Base-by-base conservation (phyloP, 2,888 invertebrate species). In the Microctonus brassicae region DNA sequence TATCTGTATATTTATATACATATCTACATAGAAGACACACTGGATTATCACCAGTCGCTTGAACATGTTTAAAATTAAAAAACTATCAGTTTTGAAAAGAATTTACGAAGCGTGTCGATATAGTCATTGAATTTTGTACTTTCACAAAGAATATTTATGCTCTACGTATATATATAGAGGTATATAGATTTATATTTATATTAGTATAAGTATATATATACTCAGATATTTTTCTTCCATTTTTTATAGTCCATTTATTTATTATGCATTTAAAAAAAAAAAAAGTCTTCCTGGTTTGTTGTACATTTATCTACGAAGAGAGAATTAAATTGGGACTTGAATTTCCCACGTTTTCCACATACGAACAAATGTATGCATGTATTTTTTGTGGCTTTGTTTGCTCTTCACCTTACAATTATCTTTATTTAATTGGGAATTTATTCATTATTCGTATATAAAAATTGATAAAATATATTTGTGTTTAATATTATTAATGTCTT, bases 91-190 rank as follows among this genome's bases (percentile, higher is more conserved):
- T 36, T 69, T 34, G n/a, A 57, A 33, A 68, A 64, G 52, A 47
- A 33, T 69, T 53, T 36, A 52, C 61, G 52, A 11, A 69, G 52
- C 69, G 69, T 69, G 52, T 13, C 68, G 61, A 61, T 53, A 36
- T 24, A 34, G 22, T 39, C 13, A 47, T 61, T 42, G 20, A 34
- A 9, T 34, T 17, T 33, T 39, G 11, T 52, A 60, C 68, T 68
- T 68, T 68, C 68, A 68, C 67, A 47, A 58, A 47, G 22, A 47
- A 68, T 34, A 60, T 60, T 60, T 60, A 60, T 61, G 20, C n/a
- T n/a, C n/a, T n/a, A n/a, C n/a, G n/a, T n/a, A n/a, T n/a, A n/a
- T n/a, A n/a, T n/a, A n/a, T n/a, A n/a, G n/a, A n/a, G n/a, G n/a
- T n/a, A n/a, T n/a, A n/a, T n/a, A n/a, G n/a, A n/a, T n/a, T n/a